Base-by-base conservation (phyloP, 1,140 invertebrate genomes). In the Zophobas morio region DNA sequence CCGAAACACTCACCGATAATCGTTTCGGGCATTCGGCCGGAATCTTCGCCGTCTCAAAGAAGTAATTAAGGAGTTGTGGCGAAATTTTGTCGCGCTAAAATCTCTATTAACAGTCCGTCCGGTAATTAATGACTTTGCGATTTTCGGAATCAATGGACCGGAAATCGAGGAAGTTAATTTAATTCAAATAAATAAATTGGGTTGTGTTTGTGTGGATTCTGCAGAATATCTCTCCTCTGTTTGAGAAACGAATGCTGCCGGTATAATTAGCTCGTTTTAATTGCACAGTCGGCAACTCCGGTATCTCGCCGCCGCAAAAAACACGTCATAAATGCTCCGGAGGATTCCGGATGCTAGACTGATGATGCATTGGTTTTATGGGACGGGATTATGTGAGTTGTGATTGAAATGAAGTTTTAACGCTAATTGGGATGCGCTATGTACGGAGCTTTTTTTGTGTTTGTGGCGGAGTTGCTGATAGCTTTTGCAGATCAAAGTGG, bases 131-230 rank as follows among this genome's bases (percentile, higher is more conserved):
- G 70, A 72, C 47, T 47, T 72, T 71, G 49, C 75, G 75, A 70
- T 70, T 46, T 60, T 63, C 35, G 56, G 51, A 74, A 66, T 78
- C 76, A 77, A 78, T 78, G 76, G 70, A 54, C 47, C 70, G 73
- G 63, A 78, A 78, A 78, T 60, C 71, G 47, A 46, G 56, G 53
- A 76, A 79, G 70, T 76, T 76, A 72, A 79, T 76, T 79, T 76
- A 79, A 72, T 74, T 79, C 78, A 79, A 79, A 79, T 79, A 79
- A 79, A 79, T 79, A 79, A 79, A 74, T 79, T 76, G 71, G 47
- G 49, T 71, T 39, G 75, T 56, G 53, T 79, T 79, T 79, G 66
- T 77, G 78, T 60, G 57, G 51, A 79, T 66, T 77, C 75, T 54
- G 71, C 78, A 77, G 71, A 77, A 79, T 77, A 77, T 79, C 71